phyloP scores from a whole-genome alignment of 2,113 vertebrate genomes.

The Antechinus stuartii region DNA sequence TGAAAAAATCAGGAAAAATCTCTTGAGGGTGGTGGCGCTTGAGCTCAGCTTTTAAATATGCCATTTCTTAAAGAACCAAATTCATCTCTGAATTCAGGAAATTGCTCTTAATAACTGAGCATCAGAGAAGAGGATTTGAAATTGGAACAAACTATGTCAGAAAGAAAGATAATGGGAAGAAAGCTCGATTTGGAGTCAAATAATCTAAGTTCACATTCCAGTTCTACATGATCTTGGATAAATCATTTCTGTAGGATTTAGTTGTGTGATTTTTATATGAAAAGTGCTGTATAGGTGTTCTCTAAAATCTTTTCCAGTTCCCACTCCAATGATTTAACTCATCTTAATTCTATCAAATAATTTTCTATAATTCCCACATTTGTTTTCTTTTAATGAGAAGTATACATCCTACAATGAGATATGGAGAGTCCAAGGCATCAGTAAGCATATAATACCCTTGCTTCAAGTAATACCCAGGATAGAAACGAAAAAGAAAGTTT shows the following conservation, averaged over 20 bases:
- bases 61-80: not conserved
- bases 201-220: not conserved
- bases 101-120: constrained; percentile 3
- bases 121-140: not conserved
- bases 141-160: not conserved
- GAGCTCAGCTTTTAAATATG: not conserved
- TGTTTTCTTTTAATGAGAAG: not conserved
- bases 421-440: not conserved
- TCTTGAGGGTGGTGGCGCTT: not conserved
- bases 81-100: not conserved
- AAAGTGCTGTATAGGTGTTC: not conserved
- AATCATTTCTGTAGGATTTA: not conserved
- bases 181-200: not conserved
- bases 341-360: not conserved
- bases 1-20: not conserved
- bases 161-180: not conserved
- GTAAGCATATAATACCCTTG: not conserved
- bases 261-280: not conserved
- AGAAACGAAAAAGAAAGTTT: not conserved
- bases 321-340: not conserved
- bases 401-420: not conserved
- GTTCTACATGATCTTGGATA: not conserved
- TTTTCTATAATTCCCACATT: not conserved
- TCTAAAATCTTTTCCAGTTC: not conserved
- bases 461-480: not conserved